Percentiles rank a stretch among this genome's conserved stretches.
phyloP scores from a whole-genome alignment of 2,113 vertebrate genomes.

The Panurus biarmicus region DNA sequence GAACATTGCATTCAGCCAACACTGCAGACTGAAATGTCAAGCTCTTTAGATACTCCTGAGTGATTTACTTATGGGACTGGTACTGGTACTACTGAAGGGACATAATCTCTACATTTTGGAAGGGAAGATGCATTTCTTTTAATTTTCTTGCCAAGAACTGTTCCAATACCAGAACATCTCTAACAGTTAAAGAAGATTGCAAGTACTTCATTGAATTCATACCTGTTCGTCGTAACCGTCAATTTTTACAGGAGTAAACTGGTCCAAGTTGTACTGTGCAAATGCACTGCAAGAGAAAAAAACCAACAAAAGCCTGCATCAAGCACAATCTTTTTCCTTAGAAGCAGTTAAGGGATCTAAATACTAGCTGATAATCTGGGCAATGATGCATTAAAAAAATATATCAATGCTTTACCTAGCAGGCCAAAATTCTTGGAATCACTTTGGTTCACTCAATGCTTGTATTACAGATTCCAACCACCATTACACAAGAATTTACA shows the following conservation, averaged over 20 bases:
- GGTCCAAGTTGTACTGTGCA: constrained; percentile 98
- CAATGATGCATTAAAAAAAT: neutral
- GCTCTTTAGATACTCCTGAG: neutral
- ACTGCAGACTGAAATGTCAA: neutral
- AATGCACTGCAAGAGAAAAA: constrained; percentile 80
- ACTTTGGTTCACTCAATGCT: neutral
- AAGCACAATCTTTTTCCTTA: neutral
- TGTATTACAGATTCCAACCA: neutral
- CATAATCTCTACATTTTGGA: neutral
- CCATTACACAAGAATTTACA: neutral
- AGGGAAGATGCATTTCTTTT: neutral
- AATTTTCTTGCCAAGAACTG: neutral
- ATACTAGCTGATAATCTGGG: neutral
- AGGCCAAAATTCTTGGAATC: neutral
- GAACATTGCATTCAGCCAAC: neutral
- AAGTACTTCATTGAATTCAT: constrained; percentile 19
- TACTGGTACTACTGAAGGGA: neutral
- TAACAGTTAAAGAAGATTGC: neutral
- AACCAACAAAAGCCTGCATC: neutral
- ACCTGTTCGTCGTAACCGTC: constrained; percentile 95
- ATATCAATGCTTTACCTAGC: neutral
- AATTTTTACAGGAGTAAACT: constrained; percentile 94
- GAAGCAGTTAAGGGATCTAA: neutral
- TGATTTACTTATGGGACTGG: neutral
- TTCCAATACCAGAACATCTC: neutral